Evolutionary conservation across 2,113 vertebrate species (phyloP).

Genomic region (Dasypus novemcinctus): DNA sequence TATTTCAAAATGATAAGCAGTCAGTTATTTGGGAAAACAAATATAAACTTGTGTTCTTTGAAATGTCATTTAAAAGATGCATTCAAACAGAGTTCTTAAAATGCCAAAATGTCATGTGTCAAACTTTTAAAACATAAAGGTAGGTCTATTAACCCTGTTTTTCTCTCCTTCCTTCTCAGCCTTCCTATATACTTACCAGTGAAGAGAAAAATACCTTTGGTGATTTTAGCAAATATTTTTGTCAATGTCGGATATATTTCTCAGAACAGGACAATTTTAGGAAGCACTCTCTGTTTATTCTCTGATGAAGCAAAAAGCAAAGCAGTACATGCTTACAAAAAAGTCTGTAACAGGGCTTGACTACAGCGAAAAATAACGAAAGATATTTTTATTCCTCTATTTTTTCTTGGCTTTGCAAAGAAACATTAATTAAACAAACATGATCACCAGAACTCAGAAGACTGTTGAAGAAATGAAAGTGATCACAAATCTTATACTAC

Average conservation of each 20-base stretch:
- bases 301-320: slow-evolving; percentile 19
- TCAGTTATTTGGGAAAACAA: neutral
- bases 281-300: slow-evolving; percentile 13
- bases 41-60: neutral
- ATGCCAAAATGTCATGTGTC: neutral
- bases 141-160: neutral
- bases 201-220: neutral
- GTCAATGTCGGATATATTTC: neutral
- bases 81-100: slow-evolving; percentile 38
- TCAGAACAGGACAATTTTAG: slow-evolving; percentile 32
- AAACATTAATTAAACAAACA: slow-evolving; percentile 42
- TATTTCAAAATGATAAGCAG: slow-evolving; percentile 5
- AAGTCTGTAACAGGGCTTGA: neutral
- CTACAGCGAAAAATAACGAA: slow-evolving; percentile 28
- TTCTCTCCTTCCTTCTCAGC: no score
- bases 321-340: neutral
- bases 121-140: slow-evolving; percentile 35
- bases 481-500: neutral
- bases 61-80: slow-evolving; percentile 37
- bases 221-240: slow-evolving; percentile 37
- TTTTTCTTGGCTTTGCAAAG: slow-evolving; percentile 51
- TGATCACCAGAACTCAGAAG: slow-evolving; percentile 11
- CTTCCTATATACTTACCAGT: neutral
- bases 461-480: slow-evolving; percentile 9
- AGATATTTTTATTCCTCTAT: slow-evolving; percentile 21